Base-by-base conservation (phyloP, 2,888 invertebrate genomes). In the Gisinianus flammeolus region DNA sequence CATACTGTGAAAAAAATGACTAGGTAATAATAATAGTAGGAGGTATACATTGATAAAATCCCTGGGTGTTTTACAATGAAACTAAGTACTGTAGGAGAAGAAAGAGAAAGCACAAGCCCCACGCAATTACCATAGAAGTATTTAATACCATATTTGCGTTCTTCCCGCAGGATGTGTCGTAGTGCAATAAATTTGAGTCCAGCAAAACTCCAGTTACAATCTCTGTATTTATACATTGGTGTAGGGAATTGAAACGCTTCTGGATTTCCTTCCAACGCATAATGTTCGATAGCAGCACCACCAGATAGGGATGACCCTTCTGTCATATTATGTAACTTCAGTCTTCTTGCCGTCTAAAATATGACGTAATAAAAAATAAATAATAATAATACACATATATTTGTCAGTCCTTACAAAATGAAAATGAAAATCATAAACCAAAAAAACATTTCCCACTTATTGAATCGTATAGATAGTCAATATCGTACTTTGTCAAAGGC, bases 181-280 rank as follows among this genome's bases (percentile, higher is more conserved):
- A 88, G 85, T 10, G 91, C 88, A 74, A 89, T 90, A 86, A 91
- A 92, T 86, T 93, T 93, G 1, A 94, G 86, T 0, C 97, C 97
- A 82, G 95, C 90, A 87, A 97, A 94, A 87, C 96, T 96, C 86
- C 98, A 98, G 87, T 94, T 93, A 86, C 98, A 98, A 86, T 96
- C 91, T 85, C 89, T 90, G 76, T 90, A 79, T 69, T 83, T 84
- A 79, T 89, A 85, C 86, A 96, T 87, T 0, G 93, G 91, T 64
- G 90, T 85, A 0, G 91, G 90, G 85, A 96, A 93, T 30, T 89
- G 85, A 87, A 92, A 95, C 78, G 90, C 88, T 12, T 88, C 85
- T 0, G 91, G 90, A 87, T 93, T 88, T n/a, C 90, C 90, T 10
- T 92, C 90, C 85, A 89, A 89, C 0, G 97, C 95, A 73, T 95